These are phyloP conservation scores for Mixornis gularis DNA, from an alignment of 2,113 vertebrate genomes.

Conservation along the genomic window DNA sequence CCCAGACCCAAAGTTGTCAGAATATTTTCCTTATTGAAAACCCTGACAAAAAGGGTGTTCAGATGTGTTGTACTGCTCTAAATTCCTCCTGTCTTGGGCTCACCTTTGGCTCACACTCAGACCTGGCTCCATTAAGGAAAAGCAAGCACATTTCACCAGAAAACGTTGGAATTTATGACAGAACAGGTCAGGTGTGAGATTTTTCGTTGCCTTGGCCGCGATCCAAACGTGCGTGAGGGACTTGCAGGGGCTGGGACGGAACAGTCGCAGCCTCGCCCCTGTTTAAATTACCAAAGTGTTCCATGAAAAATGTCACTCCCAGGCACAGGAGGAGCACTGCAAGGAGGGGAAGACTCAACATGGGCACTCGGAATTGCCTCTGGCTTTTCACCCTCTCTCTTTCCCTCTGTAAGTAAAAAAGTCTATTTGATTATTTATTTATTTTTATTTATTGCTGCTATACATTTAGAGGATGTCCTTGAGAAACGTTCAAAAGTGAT, in stretches of 20 bases:
- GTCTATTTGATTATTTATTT: neutral
- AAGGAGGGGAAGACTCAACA: neutral
- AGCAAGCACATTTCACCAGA: neutral
- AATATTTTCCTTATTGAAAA: neutral
- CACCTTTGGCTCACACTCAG: neutral
- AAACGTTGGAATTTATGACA: neutral
- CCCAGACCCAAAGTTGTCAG: neutral
- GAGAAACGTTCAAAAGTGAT: neutral
- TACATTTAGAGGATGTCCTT: neutral
- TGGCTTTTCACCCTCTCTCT: neutral
- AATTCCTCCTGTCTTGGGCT: neutral
- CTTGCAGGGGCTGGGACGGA: neutral
- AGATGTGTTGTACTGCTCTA: neutral
- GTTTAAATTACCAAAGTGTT: neutral
- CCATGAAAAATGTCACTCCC: conserved; percentile 2
- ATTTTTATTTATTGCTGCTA: neutral
- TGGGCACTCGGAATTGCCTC: neutral
- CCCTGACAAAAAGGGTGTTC: neutral
- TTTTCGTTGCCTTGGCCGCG: neutral
- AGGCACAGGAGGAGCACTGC: neutral
- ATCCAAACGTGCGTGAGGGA: neutral
- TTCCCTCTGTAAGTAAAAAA: conserved; percentile 45
- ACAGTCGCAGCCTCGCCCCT: conserved; percentile 28
- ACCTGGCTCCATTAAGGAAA: neutral
- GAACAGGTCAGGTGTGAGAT: neutral